Percentiles rank a stretch among this genome's conserved stretches.
These are phyloP conservation scores for Parapristionchus giblindavisi DNA, from an alignment of 2,888 invertebrate species.

Conservation along the genomic window DNA sequence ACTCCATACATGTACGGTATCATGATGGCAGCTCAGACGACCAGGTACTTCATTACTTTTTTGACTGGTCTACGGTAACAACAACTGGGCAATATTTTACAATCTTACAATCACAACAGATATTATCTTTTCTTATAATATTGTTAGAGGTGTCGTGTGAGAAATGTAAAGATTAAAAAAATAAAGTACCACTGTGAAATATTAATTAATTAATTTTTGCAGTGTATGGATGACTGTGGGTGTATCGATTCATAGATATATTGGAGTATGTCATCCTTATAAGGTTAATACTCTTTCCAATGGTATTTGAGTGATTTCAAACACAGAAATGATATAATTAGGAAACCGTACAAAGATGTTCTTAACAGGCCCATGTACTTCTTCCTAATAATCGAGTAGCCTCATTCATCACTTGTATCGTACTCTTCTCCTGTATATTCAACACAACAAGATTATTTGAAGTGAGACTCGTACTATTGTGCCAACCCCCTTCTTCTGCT, in stretches of 20 bases:
- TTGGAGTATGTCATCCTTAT: constrained; percentile 65
- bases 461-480: constrained; percentile 39
- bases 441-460: constrained; percentile 64
- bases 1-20: constrained; percentile 63
- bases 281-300: too few species aligned
- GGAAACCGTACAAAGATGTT: constrained; percentile 19
- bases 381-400: constrained; percentile 49
- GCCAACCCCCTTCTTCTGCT: not conserved
- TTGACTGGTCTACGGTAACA: too few species aligned
- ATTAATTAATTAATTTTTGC: constrained; percentile 38
- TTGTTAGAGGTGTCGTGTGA: not conserved
- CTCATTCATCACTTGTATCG: constrained; percentile 53
- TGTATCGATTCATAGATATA: constrained; percentile 64
- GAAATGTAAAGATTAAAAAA: not conserved
- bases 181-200: not conserved
- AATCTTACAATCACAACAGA: too few species aligned
- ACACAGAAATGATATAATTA: not conserved
- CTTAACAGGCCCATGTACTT: constrained; percentile 41
- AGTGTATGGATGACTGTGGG: constrained; percentile 68
- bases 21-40: constrained; percentile 65
- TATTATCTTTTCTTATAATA: too few species aligned
- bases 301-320: not conserved
- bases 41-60: constrained; percentile 48
- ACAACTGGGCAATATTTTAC: too few species aligned
- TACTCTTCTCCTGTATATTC: constrained; percentile 58